phyloP scores from a whole-genome alignment of 2,797 vertebrate genomes.

The Ctenochaetus hawaiiensis region DNA sequence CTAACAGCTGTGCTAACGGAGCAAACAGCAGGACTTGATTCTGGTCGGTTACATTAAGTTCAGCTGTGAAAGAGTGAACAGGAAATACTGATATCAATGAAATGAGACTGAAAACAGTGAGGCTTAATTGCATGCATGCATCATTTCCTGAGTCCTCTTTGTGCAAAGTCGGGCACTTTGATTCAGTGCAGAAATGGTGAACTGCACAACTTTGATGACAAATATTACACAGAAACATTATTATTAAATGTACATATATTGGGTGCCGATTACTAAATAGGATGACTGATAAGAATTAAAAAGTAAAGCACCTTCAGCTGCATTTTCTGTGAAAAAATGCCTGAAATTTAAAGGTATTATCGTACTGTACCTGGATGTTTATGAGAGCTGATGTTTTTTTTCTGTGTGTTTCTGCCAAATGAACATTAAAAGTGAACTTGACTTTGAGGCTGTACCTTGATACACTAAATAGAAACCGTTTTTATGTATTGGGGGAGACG shows the following conservation, averaged over 20 bases:
- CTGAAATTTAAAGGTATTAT: conserved; percentile 6
- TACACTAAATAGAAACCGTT: conserved; percentile 50
- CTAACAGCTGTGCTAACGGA: too few species aligned
- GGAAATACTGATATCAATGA: background rate
- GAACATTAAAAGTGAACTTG: conserved; percentile 30
- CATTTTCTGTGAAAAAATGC: conserved; percentile 4
- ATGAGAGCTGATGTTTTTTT: conserved; percentile 13
- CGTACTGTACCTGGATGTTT: conserved; percentile 15
- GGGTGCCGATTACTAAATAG: background rate
- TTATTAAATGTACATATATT: background rate
- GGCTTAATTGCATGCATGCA: background rate
- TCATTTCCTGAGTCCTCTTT: background rate
- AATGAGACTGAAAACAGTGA: background rate
- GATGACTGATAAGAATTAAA: background rate
- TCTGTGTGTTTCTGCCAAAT: background rate
- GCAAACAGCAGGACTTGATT: too few species aligned
- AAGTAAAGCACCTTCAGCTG: background rate
- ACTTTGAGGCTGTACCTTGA: conserved; percentile 51
- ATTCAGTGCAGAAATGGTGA: background rate
- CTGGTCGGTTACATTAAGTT: too few species aligned
- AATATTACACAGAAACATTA: background rate
- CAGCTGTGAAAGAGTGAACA: background rate
- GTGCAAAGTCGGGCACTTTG: background rate
- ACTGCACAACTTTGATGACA: too few species aligned
- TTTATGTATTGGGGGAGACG: conserved; percentile 43